Evolutionary conservation across 2,888 invertebrate genomes (phyloP), one percentile per base, ranked within the genome.

Genomic region (Homarus gammarus): DNA sequence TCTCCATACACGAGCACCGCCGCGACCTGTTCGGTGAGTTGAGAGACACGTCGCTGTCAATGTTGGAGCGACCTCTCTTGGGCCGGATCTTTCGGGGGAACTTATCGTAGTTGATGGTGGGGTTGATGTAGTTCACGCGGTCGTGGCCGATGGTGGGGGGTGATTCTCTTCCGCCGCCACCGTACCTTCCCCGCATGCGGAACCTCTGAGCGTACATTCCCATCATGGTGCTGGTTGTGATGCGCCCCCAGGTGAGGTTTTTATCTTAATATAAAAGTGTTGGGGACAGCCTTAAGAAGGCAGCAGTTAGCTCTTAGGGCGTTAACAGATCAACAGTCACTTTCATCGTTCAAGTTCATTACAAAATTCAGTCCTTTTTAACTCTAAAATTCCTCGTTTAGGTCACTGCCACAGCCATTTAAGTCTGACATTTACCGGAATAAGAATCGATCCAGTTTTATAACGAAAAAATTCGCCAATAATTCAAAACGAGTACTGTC

Each of bases 91-190:
- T 91, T 27, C 93, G 84, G 12, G 93, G 93, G 73, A 92, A 92
- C 83, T 93, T 93, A 90, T 93, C 93, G 90, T 93, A 93, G 89
- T 93, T 93, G 64, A 93, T 91, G 40, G 91, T 91, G 8, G 93
- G 93, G 86, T 93, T 92, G 83, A 92, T 92, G 91, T 92, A 92
- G 86, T 93, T 93, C 83, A 93, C 93, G 49, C 92, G 90, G 84
- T 93, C 93, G 87, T 93, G 93, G 93, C 96, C 97, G 93, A 97
- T 90, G 12, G 85, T 92, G 12, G 84, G 86, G n/a, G 91, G 90
- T n/a, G 90, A 87, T 27, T 89, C 84, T 49, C 86, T 68, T 38
- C 89, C 75, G 44, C 84, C 79, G 27, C 18, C 31, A 12, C 40
- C 56, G 38, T 40, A 36, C 51, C 40, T 2, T 31, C 89, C 68